A percentile compares a stretch with the other conserved stretches of the same genome.
These are phyloP conservation scores for Eucera pruinosa DNA, from an alignment of 2,888 invertebrate species.

Conservation along the genomic window DNA sequence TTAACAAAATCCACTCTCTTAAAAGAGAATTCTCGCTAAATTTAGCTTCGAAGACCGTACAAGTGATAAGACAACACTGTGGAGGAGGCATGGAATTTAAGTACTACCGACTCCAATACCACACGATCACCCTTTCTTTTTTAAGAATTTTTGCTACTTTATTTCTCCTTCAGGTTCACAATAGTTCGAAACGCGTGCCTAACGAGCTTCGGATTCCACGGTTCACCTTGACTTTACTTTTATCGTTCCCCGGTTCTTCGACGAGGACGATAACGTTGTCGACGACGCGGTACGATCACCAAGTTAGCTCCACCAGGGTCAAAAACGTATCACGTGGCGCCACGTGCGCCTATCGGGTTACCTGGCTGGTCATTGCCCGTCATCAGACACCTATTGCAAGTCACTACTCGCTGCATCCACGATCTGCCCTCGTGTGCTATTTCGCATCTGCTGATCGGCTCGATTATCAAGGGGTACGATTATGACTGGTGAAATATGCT, in stretches of 20 bases:
- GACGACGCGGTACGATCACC: constrained; percentile 28
- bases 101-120: no score
- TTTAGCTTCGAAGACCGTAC: no score
- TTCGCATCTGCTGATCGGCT: constrained; percentile 42
- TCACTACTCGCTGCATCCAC: constrained; percentile 46
- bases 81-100: no score
- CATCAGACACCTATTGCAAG: constrained; percentile 72
- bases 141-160: no score
- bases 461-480: background rate
- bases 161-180: no score
- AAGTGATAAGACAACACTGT: no score
- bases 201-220: constrained; percentile 21
- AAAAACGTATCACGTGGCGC: constrained; percentile 73
- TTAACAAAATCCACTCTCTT: no score
- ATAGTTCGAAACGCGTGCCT: no score
- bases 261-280: constrained; percentile 38
- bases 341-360: constrained; percentile 77
- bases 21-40: no score
- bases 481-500: background rate
- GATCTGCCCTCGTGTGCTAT: constrained; percentile 46
- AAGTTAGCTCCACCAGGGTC: constrained; percentile 34
- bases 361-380: constrained; percentile 70
- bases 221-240: constrained; percentile 35
- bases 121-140: no score
- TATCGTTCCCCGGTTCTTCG: constrained; percentile 40